phyloP scores from a whole-genome alignment of 2,888 invertebrate species.

The Formica aserva region DNA sequence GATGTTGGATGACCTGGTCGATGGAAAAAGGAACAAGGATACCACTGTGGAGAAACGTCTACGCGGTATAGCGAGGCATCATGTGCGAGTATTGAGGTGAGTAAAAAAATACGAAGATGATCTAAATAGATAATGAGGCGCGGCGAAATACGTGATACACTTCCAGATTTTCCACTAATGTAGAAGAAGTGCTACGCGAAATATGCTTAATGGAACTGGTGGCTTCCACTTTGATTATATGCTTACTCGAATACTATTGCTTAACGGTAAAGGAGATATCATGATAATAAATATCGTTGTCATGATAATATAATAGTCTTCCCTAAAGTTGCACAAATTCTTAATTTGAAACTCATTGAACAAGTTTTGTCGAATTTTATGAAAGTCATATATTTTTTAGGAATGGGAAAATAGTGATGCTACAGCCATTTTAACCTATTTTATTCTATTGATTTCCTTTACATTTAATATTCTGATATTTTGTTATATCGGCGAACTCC shows the following conservation, averaged over 20 bases:
- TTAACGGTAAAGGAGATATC: slow-evolving; percentile 73
- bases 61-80: slow-evolving; percentile 58
- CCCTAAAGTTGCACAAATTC: not conserved
- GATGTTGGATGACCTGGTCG: slow-evolving; percentile 42
- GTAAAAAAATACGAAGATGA: not conserved
- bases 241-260: slow-evolving; percentile 80
- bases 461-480: slow-evolving; percentile 64
- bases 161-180: slow-evolving; percentile 53
- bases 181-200: slow-evolving; percentile 71
- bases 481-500: slow-evolving; percentile 65
- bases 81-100: slow-evolving; percentile 69
- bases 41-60: slow-evolving; percentile 13
- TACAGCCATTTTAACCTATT: slow-evolving; percentile 47
- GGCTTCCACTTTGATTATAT: slow-evolving; percentile 79
- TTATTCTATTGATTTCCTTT: slow-evolving; percentile 51
- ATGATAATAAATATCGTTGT: not conserved
- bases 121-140: not conserved
- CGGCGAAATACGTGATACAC: not conserved
- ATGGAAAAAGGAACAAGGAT: not conserved
- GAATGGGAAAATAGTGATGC: slow-evolving; percentile 58
- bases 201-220: slow-evolving; percentile 80
- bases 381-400: slow-evolving; percentile 38
- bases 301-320: not conserved
- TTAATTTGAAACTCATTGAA: not conserved
- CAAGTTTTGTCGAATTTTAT: not conserved